phyloP scores from a whole-genome alignment of 2,797 vertebrate species.

The Tenualosa ilisha region DNA sequence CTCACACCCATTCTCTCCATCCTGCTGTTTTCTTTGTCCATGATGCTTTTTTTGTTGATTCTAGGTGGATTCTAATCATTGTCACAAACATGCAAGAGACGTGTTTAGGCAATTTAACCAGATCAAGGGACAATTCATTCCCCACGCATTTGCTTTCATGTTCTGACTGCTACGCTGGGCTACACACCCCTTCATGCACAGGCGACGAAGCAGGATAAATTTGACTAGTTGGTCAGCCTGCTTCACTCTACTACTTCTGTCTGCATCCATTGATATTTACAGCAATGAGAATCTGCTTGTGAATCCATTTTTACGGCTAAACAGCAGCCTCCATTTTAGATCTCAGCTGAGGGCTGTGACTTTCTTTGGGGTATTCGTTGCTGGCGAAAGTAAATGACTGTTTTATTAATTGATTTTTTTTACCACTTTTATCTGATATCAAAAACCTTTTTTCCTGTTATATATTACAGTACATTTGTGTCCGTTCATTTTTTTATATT shows the following conservation, averaged over 20 bases:
- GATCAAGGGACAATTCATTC: background rate
- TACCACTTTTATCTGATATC: background rate
- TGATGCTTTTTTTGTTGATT: background rate
- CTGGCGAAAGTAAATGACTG: background rate
- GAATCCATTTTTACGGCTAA: background rate
- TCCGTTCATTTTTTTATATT: background rate
- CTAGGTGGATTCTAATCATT: slow-evolving; percentile 1
- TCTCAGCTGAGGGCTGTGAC: background rate
- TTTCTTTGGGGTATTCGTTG: background rate
- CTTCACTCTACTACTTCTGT: background rate
- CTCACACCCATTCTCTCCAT: slow-evolving; percentile 23
- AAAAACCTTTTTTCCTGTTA: background rate
- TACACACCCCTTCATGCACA: background rate
- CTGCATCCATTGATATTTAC: slow-evolving; percentile 9
- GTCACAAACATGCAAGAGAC: background rate
- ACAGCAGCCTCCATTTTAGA: background rate
- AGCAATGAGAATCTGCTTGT: background rate
- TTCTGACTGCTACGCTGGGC: background rate
- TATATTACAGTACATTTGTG: background rate
- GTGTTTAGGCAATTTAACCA: background rate
- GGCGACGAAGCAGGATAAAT: background rate
- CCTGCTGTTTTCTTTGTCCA: slow-evolving; percentile 9
- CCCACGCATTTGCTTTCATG: background rate
- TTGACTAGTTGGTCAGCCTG: background rate
- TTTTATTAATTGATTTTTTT: background rate